A percentile compares a stretch with the other conserved stretches of the same genome.
phyloP scores from a whole-genome alignment of 2,797 vertebrate genomes.

The Phalloptychus januarius region DNA sequence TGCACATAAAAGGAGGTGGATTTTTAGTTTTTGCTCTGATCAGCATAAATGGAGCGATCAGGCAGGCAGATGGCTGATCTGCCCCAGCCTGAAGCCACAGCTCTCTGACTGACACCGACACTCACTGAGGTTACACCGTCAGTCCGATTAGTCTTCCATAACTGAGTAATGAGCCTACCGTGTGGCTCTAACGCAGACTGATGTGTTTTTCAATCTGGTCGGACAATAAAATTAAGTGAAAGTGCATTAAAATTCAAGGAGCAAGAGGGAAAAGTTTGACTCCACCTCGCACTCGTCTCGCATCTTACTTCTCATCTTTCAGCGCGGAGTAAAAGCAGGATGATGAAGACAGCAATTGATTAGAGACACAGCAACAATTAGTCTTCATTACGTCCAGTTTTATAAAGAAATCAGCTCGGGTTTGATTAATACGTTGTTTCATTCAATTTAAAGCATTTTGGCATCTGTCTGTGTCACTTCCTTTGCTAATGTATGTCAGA shows the following conservation, averaged over 20 bases:
- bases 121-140: not conserved
- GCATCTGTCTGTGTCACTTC: not conserved
- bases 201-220: constrained; percentile 3
- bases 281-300: constrained; percentile 1
- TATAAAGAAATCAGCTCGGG: not conserved
- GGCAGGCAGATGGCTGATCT: not conserved
- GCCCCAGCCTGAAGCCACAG: not conserved
- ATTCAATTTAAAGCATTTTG: not conserved
- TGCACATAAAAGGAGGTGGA: not conserved
- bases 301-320: constrained; percentile 10
- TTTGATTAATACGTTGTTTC: constrained; percentile 12
- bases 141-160: not conserved
- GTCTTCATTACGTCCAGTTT: constrained; percentile 4
- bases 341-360: not conserved
- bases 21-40: not conserved
- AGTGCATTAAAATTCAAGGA: constrained; percentile 13
- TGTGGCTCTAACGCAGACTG: constrained; percentile 6
- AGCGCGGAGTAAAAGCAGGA: not conserved
- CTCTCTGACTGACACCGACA: not conserved
- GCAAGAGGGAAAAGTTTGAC: not conserved
- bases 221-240: constrained; percentile 9
- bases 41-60: not conserved
- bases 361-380: not conserved
- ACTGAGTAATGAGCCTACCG: constrained; percentile 6
- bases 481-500: constrained; percentile 3